These are phyloP conservation scores for Otocyon megalotis DNA, from an alignment of 2,113 vertebrate genomes.

Conservation along the genomic window DNA sequence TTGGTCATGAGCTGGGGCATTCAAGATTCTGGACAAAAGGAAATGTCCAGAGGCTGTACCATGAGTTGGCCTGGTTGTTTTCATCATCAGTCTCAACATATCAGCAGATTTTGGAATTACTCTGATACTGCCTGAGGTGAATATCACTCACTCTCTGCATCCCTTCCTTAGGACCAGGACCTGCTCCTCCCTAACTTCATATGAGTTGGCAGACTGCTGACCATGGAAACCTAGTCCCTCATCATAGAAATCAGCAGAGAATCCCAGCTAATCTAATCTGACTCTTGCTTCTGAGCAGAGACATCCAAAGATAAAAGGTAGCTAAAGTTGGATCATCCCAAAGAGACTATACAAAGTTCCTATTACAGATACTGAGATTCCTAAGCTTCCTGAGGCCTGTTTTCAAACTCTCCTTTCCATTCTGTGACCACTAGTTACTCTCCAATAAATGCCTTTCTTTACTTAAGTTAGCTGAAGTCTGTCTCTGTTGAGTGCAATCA, in stretches of 20 bases:
- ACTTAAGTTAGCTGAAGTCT: conserved; percentile 9
- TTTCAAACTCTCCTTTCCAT: background rate
- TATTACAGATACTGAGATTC: background rate
- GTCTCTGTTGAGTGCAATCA: background rate
- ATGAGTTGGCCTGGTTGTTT: background rate
- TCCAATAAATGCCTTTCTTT: background rate
- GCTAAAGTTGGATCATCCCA: background rate
- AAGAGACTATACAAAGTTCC: background rate
- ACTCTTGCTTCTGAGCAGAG: conserved; percentile 24
- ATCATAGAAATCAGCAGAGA: background rate
- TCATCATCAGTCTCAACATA: background rate
- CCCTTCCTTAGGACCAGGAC: background rate
- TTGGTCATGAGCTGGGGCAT: background rate
- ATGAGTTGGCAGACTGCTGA: background rate
- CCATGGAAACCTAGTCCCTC: background rate
- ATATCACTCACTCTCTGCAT: background rate
- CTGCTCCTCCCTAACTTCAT: background rate
- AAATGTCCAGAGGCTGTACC: background rate
- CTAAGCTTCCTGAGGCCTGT: background rate
- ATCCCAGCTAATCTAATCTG: background rate
- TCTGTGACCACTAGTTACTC: background rate
- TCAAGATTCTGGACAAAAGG: background rate
- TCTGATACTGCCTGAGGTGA: background rate
- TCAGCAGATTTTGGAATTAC: background rate
- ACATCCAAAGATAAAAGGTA: conserved; percentile 40